These are phyloP conservation scores for Upupa epops DNA, from an alignment of 2,113 vertebrate genomes.

Conservation along the genomic window DNA sequence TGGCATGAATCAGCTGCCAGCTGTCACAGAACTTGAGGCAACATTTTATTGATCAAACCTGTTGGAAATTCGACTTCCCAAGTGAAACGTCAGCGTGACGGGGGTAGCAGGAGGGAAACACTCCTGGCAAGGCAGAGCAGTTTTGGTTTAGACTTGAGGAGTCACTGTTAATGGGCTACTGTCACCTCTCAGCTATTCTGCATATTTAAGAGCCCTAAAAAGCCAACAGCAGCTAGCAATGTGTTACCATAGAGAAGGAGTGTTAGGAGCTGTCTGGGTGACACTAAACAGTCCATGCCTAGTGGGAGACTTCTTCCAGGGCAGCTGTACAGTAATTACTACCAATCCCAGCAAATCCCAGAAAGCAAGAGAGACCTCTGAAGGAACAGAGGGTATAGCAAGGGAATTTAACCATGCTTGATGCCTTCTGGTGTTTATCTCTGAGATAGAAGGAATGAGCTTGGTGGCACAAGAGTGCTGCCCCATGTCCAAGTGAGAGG, in stretches of 20 bases:
- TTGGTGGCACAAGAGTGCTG: not conserved
- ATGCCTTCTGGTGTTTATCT: not conserved
- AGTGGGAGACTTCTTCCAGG: not conserved
- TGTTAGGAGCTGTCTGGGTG: not conserved
- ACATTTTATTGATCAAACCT: not conserved
- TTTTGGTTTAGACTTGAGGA: not conserved
- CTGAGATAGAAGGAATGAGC: not conserved
- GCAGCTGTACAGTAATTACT: not conserved
- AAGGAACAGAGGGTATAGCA: not conserved
- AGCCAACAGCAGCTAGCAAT: not conserved
- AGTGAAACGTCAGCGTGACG: not conserved
- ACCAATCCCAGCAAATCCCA: not conserved
- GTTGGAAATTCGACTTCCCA: not conserved
- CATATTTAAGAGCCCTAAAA: not conserved
- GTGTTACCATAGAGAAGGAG: not conserved
- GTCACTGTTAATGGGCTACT: accelerated
- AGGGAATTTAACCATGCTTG: not conserved
- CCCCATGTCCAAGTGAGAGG: not conserved
- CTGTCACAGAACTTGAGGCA: not conserved
- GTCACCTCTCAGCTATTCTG: not conserved
- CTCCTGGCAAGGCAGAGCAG: not conserved
- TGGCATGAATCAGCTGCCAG: not conserved
- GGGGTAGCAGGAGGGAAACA: not conserved
- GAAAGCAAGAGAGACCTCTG: not conserved
- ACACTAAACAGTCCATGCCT: not conserved